Percentiles rank a stretch among this genome's conserved stretches.
These are phyloP conservation scores for Harpagifer antarcticus DNA, from an alignment of 2,797 vertebrate genomes.

Conservation along the genomic window DNA sequence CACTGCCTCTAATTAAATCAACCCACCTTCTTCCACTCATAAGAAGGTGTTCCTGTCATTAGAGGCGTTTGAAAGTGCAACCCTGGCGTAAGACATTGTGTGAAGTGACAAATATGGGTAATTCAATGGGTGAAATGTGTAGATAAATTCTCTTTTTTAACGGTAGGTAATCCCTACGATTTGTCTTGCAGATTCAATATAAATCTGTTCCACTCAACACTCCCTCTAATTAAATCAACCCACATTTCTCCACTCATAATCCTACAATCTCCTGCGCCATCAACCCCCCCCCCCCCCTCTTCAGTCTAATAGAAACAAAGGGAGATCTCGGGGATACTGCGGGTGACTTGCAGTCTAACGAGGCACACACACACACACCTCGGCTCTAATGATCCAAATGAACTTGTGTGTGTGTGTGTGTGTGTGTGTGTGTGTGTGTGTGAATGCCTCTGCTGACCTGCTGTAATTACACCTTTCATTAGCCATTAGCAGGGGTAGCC, in stretches of 20 bases:
- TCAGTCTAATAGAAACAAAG: constrained; percentile 64
- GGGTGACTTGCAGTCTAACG: constrained; percentile 69
- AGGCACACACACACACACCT: constrained; percentile 72
- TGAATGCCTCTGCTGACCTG: constrained; percentile 70
- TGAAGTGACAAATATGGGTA: constrained; percentile 36
- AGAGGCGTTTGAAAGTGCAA: constrained; percentile 41
- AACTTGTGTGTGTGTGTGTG: constrained; percentile 45
- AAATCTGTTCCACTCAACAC: constrained; percentile 28
- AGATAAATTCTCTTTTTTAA: no score
- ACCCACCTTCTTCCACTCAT: no score
- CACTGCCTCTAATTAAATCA: no score
- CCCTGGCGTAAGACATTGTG: constrained; percentile 12
- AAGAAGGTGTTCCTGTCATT: constrained; percentile 61
- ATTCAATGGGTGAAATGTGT: not conserved
- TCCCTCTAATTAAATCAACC: constrained; percentile 69
- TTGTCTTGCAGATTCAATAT: not conserved
- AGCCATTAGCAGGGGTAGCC: constrained; percentile 77
- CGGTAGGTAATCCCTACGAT: no score
- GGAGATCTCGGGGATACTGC: constrained; percentile 66
- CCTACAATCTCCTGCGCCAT: constrained; percentile 55
- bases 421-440: no score
- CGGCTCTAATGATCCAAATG: constrained; percentile 79
- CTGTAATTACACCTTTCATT: constrained; percentile 84
- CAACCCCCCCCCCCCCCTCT: constrained; percentile 56
- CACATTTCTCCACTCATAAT: constrained; percentile 54